These are phyloP conservation scores for Ceyx margarethae DNA, from an alignment of 2,113 vertebrate species.

Conservation along the genomic window DNA sequence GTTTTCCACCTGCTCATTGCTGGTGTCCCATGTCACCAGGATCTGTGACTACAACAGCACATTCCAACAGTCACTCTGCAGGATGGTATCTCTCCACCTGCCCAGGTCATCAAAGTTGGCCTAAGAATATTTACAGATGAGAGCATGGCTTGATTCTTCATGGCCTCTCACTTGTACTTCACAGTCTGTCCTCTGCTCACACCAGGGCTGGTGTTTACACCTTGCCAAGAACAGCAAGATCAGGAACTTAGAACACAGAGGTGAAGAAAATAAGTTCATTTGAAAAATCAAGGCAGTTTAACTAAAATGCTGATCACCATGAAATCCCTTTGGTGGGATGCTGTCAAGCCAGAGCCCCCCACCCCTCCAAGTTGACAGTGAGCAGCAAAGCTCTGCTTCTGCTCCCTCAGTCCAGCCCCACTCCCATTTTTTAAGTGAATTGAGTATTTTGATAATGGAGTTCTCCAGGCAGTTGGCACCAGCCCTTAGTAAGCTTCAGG, in stretches of 20 bases:
- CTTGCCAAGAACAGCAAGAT: neutral
- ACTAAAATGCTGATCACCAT: neutral
- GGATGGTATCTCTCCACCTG: neutral
- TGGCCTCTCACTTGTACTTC: neutral
- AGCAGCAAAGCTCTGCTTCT: neutral
- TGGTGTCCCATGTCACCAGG: neutral
- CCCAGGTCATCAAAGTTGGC: neutral
- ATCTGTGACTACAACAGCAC: neutral
- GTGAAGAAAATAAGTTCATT: neutral
- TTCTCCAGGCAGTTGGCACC: neutral
- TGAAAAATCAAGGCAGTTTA: neutral
- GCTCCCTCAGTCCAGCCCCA: neutral
- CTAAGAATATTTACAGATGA: neutral
- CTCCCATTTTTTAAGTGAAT: neutral
- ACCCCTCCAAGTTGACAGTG: fast-evolving
- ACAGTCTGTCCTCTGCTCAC: neutral
- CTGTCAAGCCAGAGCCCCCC: neutral
- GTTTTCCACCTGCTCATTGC: neutral
- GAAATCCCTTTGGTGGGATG: neutral
- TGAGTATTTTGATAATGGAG: neutral
- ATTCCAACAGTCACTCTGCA: neutral
- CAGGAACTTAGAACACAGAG: neutral
- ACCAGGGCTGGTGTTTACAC: neutral
- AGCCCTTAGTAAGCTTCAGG: neutral
- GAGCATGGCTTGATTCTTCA: neutral